phyloP scores from a whole-genome alignment of 2,888 invertebrate genomes.

The Leucophora obtusa region DNA sequence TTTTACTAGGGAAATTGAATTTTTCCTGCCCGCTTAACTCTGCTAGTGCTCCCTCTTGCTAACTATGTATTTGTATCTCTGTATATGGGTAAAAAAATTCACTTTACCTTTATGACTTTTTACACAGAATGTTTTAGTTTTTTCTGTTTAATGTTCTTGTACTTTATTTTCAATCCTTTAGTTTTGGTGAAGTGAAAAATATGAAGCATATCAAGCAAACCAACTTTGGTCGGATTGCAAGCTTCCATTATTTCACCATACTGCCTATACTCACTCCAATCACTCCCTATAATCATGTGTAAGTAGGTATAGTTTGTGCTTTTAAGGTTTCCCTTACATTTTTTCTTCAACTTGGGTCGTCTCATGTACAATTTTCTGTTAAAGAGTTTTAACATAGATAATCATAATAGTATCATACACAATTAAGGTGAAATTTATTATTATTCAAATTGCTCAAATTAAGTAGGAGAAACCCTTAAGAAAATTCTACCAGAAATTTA shows the following conservation, averaged over 20 bases:
- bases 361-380: constrained; percentile 4
- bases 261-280: not conserved
- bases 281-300: not conserved
- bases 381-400: too few species aligned
- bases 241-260: not conserved
- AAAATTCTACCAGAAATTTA: too few species aligned
- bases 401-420: too few species aligned
- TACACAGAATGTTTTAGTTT: not conserved
- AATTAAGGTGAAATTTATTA: too few species aligned
- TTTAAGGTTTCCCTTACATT: constrained; percentile 24
- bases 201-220: not conserved
- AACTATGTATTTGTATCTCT: not conserved
- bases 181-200: constrained; percentile 8
- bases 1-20: too few species aligned
- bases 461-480: too few species aligned
- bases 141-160: not conserved
- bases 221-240: too few species aligned
- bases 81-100: not conserved
- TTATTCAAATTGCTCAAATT: too few species aligned
- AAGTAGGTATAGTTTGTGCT: constrained; percentile 12
- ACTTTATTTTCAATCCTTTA: constrained; percentile 10
- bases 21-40: not conserved
- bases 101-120: not conserved
- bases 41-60: not conserved
- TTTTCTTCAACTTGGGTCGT: not conserved